These are phyloP conservation scores for Trachelus troglodyta DNA, from an alignment of 2,888 invertebrate genomes.

Conservation along the genomic window DNA sequence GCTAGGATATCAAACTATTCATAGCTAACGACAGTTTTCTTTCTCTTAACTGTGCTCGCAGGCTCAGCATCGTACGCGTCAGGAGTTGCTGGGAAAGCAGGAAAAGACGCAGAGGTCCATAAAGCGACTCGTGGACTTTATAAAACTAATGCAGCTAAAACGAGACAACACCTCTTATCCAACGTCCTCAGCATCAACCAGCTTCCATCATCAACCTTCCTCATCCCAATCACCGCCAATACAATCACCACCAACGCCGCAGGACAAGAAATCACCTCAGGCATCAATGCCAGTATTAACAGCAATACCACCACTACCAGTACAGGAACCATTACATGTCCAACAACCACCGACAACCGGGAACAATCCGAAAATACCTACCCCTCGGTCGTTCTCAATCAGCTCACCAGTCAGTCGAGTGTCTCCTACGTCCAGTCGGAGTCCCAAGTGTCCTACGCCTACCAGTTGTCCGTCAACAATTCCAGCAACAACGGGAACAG, in stretches of 20 bases:
- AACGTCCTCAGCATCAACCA: constrained; percentile 50
- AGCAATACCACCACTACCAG: constrained; percentile 17
- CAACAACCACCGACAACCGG: background rate
- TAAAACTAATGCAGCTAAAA: constrained; percentile 56
- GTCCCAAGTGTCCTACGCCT: constrained; percentile 42
- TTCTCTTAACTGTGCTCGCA: constrained; percentile 26
- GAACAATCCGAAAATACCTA: constrained; percentile 14
- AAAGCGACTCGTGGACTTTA: constrained; percentile 62
- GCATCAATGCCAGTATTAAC: constrained; percentile 25
- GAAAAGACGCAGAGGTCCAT: constrained; percentile 63
- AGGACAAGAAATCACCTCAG: constrained; percentile 32
- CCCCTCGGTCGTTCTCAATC: constrained; percentile 42
- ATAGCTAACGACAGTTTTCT: background rate
- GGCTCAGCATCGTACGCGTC: constrained; percentile 59
- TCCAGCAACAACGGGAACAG: background rate
- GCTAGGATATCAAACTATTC: too few relatives aligned
- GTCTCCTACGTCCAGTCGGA: constrained; percentile 45
- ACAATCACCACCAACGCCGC: constrained; percentile 28
- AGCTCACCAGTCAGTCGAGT: constrained; percentile 36
- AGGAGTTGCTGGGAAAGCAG: constrained; percentile 60
- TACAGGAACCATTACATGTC: constrained; percentile 32
- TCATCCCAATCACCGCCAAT: constrained; percentile 57
- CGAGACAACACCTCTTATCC: constrained; percentile 45
- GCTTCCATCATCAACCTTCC: constrained; percentile 58
- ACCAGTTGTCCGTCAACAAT: constrained; percentile 36